These are phyloP conservation scores for Synanceia verrucosa DNA, from an alignment of 2,797 vertebrate genomes.

Conservation along the genomic window DNA sequence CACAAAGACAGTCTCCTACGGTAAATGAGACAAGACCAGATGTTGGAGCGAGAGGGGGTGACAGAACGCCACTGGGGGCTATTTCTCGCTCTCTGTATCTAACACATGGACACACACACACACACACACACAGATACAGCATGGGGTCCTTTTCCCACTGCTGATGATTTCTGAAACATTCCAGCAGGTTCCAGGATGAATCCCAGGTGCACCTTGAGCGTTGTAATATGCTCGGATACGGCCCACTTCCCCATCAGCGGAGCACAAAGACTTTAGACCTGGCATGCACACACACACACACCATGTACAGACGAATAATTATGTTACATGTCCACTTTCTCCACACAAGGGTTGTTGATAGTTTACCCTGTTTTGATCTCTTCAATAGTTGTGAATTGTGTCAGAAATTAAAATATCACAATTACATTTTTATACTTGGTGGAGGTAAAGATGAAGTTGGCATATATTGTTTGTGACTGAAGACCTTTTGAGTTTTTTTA, in stretches of 20 bases:
- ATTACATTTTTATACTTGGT: too few species aligned
- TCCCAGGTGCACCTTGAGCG: slow-evolving; percentile 49
- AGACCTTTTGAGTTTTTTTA: slow-evolving; percentile 5
- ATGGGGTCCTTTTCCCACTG: slow-evolving; percentile 44
- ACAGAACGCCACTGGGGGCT: slow-evolving; percentile 72
- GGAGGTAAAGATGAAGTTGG: too few species aligned
- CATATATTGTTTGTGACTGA: too few species aligned
- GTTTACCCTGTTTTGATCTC: background rate
- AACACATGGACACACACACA: slow-evolving; percentile 12
- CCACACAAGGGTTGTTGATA: background rate
- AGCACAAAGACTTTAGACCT: slow-evolving; percentile 46
- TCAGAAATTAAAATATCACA: too few species aligned
- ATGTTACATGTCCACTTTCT: background rate
- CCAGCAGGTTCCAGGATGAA: slow-evolving; percentile 55
- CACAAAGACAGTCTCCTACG: slow-evolving; percentile 78
- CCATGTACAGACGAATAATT: background rate
- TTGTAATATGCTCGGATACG: slow-evolving; percentile 40
- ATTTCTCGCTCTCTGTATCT: slow-evolving; percentile 37
- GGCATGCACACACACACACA: slow-evolving; percentile 3
- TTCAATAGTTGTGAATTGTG: background rate
- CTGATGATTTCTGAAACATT: slow-evolving; percentile 60
- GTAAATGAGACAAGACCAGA: slow-evolving; percentile 87
- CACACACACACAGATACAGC: slow-evolving; percentile 22
- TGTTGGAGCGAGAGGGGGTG: slow-evolving; percentile 79
- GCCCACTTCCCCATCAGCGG: slow-evolving; percentile 46